Conservation (phyloP, 2,113 vertebrate species). For the Eudyptes chrysolophus region DNA sequence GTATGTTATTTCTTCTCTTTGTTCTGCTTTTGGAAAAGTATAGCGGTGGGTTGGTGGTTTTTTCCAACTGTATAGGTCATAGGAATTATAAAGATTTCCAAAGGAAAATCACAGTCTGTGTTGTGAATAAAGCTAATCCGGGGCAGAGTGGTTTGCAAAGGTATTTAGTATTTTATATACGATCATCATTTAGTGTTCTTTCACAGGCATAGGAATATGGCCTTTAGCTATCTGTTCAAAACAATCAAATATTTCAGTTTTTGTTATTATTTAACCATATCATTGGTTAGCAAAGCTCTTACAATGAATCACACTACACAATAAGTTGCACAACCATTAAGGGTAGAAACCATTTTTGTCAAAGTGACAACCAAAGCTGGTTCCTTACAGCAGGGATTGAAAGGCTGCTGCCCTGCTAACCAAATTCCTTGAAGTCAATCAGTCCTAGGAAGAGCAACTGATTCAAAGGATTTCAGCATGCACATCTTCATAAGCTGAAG, state of each 20-base stretch:
- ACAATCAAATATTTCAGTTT: conserved; percentile 6
- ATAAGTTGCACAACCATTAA: background rate
- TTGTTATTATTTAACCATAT: background rate
- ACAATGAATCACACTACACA: background rate
- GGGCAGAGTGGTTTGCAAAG: conserved; percentile 21
- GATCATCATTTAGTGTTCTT: conserved; percentile 26
- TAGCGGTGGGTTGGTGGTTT: conserved; percentile 58
- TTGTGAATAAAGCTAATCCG: conserved; percentile 57
- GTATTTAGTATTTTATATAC: conserved; percentile 47
- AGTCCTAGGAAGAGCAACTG: background rate
- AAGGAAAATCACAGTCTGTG: conserved; percentile 52
- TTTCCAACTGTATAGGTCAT: conserved; percentile 63
- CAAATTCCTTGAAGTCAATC: background rate
- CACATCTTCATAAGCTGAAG: background rate
- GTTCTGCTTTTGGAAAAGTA: conserved; percentile 70
- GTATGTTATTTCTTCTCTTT: conserved; percentile 73
- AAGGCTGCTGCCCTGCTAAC: background rate
- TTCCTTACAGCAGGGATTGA: background rate
- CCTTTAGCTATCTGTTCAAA: background rate
- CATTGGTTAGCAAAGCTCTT: background rate
- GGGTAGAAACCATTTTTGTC: background rate
- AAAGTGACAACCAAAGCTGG: background rate
- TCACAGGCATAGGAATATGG: background rate
- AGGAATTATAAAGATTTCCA: conserved; percentile 63
- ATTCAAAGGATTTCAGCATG: background rate